phyloP scores from a whole-genome alignment of 2,888 invertebrate species.

The Macrophya annulata region DNA sequence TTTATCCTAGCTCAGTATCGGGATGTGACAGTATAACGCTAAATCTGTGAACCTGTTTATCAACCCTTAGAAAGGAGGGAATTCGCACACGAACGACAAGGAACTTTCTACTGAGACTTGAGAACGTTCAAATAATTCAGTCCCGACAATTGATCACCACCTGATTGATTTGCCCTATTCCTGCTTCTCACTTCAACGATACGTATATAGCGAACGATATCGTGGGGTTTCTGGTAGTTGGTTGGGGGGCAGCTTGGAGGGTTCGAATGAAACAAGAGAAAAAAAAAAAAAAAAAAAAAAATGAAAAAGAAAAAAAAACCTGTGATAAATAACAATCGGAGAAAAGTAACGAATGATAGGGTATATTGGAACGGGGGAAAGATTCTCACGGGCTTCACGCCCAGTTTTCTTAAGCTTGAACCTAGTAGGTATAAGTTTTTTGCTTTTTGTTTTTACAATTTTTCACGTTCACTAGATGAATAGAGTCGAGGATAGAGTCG shows the following conservation, averaged over 20 bases:
- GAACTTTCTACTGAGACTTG: conserved; percentile 47
- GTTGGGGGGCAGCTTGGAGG: neutral
- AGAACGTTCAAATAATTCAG: conserved; percentile 51
- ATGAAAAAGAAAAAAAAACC: neutral
- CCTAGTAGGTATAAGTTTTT: neutral
- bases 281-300: neutral
- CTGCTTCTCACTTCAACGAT: conserved; percentile 46
- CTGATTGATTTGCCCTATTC: conserved; percentile 54
- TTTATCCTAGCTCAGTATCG: conserved; percentile 51
- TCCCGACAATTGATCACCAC: conserved; percentile 53
- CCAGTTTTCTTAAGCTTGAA: conserved; percentile 30
- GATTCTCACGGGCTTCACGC: conserved; percentile 33
- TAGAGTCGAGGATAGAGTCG: neutral
- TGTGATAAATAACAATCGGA: conserved; percentile 56
- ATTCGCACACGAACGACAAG: conserved; percentile 8
- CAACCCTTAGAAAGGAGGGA: conserved; percentile 42
- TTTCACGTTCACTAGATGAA: neutral
- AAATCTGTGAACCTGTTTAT: conserved; percentile 52
- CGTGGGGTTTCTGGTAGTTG: neutral
- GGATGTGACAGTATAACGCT: conserved; percentile 36
- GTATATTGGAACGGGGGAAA: conserved; percentile 53
- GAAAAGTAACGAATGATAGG: conserved; percentile 53
- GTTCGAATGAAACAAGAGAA: neutral
- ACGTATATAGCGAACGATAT: conserved; percentile 17
- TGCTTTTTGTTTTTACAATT: neutral